These are phyloP conservation scores for Cepaea hortensis DNA, from an alignment of 2,888 invertebrate species.

Conservation along the genomic window DNA sequence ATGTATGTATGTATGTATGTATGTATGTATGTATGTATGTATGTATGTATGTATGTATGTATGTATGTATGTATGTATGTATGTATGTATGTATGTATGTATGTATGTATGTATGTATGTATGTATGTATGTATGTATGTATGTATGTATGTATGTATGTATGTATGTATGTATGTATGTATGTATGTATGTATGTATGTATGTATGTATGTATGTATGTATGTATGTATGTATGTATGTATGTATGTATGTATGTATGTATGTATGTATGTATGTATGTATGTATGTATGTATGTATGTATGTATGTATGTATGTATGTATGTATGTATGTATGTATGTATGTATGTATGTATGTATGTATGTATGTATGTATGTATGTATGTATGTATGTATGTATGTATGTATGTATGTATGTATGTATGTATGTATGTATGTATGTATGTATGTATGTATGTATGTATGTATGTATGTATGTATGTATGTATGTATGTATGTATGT, in stretches of 20 bases:
- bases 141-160: slow-evolving; percentile 13
- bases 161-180: not conserved
- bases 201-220: not conserved
- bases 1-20: too few relatives aligned
- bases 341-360: not conserved
- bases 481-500: slow-evolving; percentile 25
- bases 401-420: slow-evolving; percentile 35
- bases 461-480: slow-evolving; percentile 31
- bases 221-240: not conserved
- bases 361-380: slow-evolving; percentile 16
- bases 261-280: not conserved
- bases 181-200: not conserved
- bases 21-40: too few relatives aligned
- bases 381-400: slow-evolving; percentile 29
- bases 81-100: slow-evolving; percentile 13
- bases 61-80: not conserved
- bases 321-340: slow-evolving; percentile 25
- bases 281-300: slow-evolving; percentile 10
- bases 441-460: slow-evolving; percentile 20
- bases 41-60: too few relatives aligned
- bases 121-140: slow-evolving; percentile 13
- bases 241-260: not conserved
- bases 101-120: slow-evolving; percentile 13
- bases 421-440: slow-evolving; percentile 22
- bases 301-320: slow-evolving; percentile 25